A percentile compares a stretch with the other conserved stretches of the same genome.
phyloP scores from a whole-genome alignment of 2,888 invertebrate genomes.

The Limnephilus auricula region DNA sequence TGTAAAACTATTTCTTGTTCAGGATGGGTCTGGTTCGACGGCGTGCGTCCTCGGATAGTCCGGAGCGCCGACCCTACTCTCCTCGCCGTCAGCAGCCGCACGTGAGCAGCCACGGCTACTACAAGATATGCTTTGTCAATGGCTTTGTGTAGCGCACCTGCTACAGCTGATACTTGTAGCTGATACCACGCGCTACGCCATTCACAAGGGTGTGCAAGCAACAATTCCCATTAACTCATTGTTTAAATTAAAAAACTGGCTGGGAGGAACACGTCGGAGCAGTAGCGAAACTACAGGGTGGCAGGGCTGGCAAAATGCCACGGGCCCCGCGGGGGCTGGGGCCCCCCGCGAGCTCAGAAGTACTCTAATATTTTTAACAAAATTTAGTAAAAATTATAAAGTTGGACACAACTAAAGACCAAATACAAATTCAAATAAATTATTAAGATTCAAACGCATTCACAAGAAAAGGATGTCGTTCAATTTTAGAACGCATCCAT shows the following conservation, averaged over 20 bases:
- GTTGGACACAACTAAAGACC: too few relatives aligned
- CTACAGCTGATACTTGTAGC: not conserved
- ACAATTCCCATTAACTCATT: not conserved
- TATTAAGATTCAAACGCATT: too few relatives aligned
- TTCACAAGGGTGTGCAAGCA: slow-evolving; percentile 4
- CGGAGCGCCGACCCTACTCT: slow-evolving; percentile 78
- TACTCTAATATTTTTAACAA: too few relatives aligned
- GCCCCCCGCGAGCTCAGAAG: too few relatives aligned
- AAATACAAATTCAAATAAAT: too few relatives aligned
- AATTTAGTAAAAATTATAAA: too few relatives aligned
- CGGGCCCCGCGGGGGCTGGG: too few relatives aligned
- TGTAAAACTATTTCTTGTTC: slow-evolving; percentile 46
- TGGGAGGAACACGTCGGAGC: not conserved
- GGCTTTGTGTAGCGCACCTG: slow-evolving; percentile 74
- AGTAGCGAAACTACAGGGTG: too few relatives aligned
- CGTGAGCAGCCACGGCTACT: slow-evolving; percentile 75
- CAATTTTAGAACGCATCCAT: too few relatives aligned
- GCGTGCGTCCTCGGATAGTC: slow-evolving; percentile 78
- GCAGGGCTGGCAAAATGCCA: too few relatives aligned
- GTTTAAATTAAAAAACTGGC: not conserved
- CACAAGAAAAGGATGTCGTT: too few relatives aligned
- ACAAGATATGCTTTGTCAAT: slow-evolving; percentile 80
- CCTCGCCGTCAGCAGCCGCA: slow-evolving; percentile 79
- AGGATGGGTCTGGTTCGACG: slow-evolving; percentile 78
- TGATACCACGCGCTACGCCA: not conserved